These are phyloP conservation scores for Actinemys pallida DNA, from an alignment of 2,113 vertebrate genomes.

Conservation along the genomic window DNA sequence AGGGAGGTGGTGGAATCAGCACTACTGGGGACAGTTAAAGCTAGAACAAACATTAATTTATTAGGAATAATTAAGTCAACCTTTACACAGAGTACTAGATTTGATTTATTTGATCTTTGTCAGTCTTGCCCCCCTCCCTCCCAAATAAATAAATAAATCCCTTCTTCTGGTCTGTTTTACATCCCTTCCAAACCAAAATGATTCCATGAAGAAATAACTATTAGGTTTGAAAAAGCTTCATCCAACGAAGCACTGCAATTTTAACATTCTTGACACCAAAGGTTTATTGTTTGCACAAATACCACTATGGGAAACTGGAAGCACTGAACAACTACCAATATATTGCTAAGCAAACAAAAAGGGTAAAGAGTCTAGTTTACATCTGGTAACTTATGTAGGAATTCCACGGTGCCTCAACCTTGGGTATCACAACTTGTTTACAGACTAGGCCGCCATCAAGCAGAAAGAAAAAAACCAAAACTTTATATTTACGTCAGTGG, in stretches of 20 bases:
- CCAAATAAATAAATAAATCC: no score
- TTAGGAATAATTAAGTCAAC: neutral
- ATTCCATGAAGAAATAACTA: no score
- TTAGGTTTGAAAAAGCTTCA: neutral
- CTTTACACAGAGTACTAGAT: neutral
- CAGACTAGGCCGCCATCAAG: neutral
- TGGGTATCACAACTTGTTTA: neutral
- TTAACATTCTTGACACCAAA: neutral
- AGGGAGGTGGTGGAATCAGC: neutral
- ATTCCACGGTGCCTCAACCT: neutral
- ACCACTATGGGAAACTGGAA: neutral
- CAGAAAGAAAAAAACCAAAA: neutral
- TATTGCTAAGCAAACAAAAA: neutral
- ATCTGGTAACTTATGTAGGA: neutral
- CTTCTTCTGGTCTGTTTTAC: neutral
- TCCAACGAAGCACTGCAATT: neutral
- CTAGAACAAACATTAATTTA: neutral
- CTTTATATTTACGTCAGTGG: neutral
- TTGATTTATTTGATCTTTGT: neutral
- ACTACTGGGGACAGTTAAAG: accelerated
- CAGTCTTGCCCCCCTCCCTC: neutral
- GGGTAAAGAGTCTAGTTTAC: neutral
- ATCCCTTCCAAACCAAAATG: neutral
- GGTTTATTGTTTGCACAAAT: neutral
- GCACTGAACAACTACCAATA: neutral